Percentiles rank a stretch among this genome's conserved stretches.
phyloP scores from a whole-genome alignment of 1,140 invertebrate species.

The Sinonovacula constricta region DNA sequence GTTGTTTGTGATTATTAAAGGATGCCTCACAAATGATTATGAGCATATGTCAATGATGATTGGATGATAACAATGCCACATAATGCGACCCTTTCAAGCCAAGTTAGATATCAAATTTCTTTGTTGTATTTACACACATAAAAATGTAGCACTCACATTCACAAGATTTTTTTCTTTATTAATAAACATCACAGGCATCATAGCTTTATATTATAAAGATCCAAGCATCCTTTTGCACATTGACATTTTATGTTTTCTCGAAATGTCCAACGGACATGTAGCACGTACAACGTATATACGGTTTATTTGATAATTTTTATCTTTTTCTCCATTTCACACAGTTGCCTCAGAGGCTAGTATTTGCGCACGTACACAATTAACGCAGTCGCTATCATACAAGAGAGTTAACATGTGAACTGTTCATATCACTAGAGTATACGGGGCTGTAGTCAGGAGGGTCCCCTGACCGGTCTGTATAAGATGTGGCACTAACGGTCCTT shows the following conservation, averaged over 20 bases:
- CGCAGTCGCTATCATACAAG: conserved; percentile 45
- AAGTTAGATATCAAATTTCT: background rate
- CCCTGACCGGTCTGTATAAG: conserved; percentile 21
- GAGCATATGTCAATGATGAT: background rate
- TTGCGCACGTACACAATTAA: conserved; percentile 15
- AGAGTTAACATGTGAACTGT: conserved; percentile 36
- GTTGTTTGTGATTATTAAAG: conserved; percentile 1
- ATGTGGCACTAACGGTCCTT: conserved; percentile 20
- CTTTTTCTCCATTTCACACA: background rate
- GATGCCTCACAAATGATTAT: background rate
- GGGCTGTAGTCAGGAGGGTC: conserved; percentile 39
- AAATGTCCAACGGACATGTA: conserved; percentile 23
- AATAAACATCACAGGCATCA: background rate
- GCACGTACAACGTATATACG: background rate
- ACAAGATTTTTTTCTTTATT: background rate
- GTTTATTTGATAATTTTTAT: conserved; percentile 2
- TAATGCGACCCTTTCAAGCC: background rate
- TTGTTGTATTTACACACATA: no score
- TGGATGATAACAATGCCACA: background rate
- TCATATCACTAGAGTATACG: conserved; percentile 44
- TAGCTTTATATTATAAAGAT: conserved; percentile 14
- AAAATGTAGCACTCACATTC: background rate
- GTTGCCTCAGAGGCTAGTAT: conserved; percentile 7
- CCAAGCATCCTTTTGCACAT: conserved; percentile 16
- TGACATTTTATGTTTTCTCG: conserved; percentile 25